phyloP scores from a whole-genome alignment of 2,888 invertebrate species.

The Scaptomyza polygonia region DNA sequence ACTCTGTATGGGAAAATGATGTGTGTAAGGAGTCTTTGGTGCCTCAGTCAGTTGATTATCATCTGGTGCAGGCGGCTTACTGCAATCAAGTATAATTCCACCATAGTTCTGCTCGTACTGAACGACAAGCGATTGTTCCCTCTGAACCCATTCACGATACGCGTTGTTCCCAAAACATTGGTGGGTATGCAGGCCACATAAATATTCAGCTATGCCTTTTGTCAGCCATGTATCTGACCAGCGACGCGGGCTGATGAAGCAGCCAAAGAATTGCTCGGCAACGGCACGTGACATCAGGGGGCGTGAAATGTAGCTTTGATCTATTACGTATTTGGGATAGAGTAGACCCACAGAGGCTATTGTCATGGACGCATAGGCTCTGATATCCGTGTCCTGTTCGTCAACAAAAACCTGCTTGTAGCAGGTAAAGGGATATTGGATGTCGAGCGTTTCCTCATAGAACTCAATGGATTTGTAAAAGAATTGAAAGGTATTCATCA shows the following conservation, averaged over 20 bases:
- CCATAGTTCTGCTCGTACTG: constrained; percentile 95
- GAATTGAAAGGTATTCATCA: constrained; percentile 96
- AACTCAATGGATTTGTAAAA: constrained; percentile 98
- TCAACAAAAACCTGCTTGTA: constrained; percentile 99
- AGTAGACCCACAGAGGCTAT: constrained; percentile 96
- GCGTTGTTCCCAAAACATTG: constrained; percentile 99
- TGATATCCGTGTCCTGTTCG: constrained; percentile 93
- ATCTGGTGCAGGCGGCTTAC: constrained; percentile 86
- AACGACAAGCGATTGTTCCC: constrained; percentile 86
- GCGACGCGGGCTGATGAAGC: constrained; percentile 97
- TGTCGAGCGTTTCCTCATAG: constrained; percentile 97
- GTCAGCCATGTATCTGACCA: constrained; percentile 99
- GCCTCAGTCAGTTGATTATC: neutral
- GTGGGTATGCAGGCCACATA: constrained; percentile 96
- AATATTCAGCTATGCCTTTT: constrained; percentile 95
- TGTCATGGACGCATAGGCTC: constrained; percentile 97
- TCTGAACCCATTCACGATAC: constrained; percentile 89
- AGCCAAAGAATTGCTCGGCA: constrained; percentile 99
- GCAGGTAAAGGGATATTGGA: constrained; percentile 97
- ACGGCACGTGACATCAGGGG: constrained; percentile 96
- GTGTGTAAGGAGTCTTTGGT: constrained; percentile 85
- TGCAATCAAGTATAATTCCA: constrained; percentile 94
- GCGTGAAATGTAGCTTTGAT: constrained; percentile 95
- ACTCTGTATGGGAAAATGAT: constrained; percentile 95
- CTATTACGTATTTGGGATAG: constrained; percentile 95